Evolutionary conservation across 2,888 invertebrate genomes (phyloP), one percentile per base, ranked within the genome.

Genomic region (Thymelicus lineola): DNA sequence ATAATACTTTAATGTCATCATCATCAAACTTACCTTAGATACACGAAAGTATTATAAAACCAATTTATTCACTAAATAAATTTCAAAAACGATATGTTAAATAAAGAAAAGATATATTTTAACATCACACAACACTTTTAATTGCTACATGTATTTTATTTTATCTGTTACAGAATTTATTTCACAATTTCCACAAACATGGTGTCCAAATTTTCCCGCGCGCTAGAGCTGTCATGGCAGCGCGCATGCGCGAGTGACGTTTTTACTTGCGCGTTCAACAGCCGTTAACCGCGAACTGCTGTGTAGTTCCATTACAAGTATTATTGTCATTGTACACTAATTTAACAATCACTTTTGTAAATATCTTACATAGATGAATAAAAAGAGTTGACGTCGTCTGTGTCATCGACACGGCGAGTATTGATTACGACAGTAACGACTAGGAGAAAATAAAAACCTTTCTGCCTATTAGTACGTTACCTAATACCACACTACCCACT

Each of bases 241-340:
- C 7, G 48, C 85, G 86, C 85, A 78, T 81, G 84, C 86, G 85
- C 80, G 67, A 71, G 73, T 72, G 80, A 79, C 80, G 83, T 86
- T 84, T 86, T 83, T 80, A 82, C 86, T 82, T 83, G 90, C 87
- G 88, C 89, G 80, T 83, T 82, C 82, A 81, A 73, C 89, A 80
- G 78, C 83, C 83, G 81, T 78, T 79, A 78, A 77, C 74, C 75
- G 77, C 81, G 74, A 82, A 92, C 91, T 91, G 89, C 83, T 68
- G 55, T 68, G 9, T 9, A 50, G 48, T 50, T 42, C 48, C 48
- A 50, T 15, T 48, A 48, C 7, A 48, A 15, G 48, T 48, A n/a
- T 50, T 50, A 17, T 17, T 50, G 48, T 17, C 48, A 50, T 50
- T 50, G 48, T 15, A 15, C 7, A 50, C 15, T n/a, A 15, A 50